Evolutionary conservation across 2,888 invertebrate species (phyloP).

Genomic region (Cerastis leucographa): DNA sequence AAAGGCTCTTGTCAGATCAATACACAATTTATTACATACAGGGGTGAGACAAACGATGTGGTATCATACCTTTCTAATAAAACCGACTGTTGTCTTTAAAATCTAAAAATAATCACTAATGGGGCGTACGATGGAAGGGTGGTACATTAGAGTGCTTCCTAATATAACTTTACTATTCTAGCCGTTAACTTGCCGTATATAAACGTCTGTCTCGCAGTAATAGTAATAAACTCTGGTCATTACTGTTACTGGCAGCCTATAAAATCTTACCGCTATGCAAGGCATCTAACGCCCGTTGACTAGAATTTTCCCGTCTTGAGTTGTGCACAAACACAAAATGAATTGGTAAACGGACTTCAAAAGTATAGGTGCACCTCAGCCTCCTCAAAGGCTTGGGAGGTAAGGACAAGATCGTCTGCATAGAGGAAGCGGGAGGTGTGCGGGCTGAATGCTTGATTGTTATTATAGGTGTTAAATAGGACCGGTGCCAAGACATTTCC

Average conservation of each 20-base stretch:
- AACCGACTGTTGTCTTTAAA: conserved; percentile 18
- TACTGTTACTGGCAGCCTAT: conserved; percentile 46
- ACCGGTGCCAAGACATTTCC: no score
- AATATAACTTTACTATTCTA: conserved; percentile 19
- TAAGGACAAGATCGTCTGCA: no score
- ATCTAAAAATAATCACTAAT: conserved; percentile 39
- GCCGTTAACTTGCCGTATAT: conserved; percentile 15
- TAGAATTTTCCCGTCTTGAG: conserved; percentile 17
- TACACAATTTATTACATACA: neutral
- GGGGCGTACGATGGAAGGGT: conserved; percentile 11
- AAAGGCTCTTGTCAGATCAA: neutral
- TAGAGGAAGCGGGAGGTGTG: no score
- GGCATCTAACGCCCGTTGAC: conserved; percentile 5
- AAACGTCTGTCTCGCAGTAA: conserved; percentile 20
- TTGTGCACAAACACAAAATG: conserved; percentile 6
- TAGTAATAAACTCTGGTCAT: conserved; percentile 28
- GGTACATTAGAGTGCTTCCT: conserved; percentile 25
- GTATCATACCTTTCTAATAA: conserved; percentile 16
- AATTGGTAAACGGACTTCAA: neutral
- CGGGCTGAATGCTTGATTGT: no score
- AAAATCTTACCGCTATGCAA: conserved; percentile 65
- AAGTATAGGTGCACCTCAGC: no score
- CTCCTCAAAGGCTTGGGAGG: no score
- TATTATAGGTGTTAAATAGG: no score
- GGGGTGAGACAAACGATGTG: conserved; percentile 2